phyloP scores from a whole-genome alignment of 1,140 invertebrate genomes.

The Orchestia grillus region DNA sequence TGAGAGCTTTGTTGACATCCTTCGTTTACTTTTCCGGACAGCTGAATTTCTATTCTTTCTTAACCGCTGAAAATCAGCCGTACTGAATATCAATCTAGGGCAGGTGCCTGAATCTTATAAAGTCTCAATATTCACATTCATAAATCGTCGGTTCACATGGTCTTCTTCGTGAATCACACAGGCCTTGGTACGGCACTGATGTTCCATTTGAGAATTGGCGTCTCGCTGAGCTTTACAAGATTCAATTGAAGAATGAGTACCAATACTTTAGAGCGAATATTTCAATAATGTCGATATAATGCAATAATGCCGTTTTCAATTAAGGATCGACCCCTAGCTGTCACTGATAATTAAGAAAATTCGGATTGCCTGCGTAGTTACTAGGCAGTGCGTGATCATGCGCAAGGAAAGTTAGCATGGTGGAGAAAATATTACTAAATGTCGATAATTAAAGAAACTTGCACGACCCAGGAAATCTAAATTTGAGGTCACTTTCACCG shows the following conservation, averaged over 20 bases:
- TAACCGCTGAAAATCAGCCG: background rate
- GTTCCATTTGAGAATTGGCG: no score
- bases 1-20: background rate
- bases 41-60: no score
- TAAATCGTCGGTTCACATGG: background rate
- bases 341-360: background rate
- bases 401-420: background rate
- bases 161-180: no score
- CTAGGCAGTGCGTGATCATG: background rate
- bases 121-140: background rate
- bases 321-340: no score
- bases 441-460: background rate
- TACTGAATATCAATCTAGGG: background rate
- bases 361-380: background rate
- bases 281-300: no score
- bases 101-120: background rate
- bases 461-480: background rate
- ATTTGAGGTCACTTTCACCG: background rate
- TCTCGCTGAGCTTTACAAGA: no score
- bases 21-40: background rate
- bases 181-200: no score
- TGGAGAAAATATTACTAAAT: background rate
- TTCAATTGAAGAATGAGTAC: no score
- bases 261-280: no score
- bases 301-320: no score